Conservation (phyloP, 1,140 invertebrate species). For the Radopholus similis region DNA sequence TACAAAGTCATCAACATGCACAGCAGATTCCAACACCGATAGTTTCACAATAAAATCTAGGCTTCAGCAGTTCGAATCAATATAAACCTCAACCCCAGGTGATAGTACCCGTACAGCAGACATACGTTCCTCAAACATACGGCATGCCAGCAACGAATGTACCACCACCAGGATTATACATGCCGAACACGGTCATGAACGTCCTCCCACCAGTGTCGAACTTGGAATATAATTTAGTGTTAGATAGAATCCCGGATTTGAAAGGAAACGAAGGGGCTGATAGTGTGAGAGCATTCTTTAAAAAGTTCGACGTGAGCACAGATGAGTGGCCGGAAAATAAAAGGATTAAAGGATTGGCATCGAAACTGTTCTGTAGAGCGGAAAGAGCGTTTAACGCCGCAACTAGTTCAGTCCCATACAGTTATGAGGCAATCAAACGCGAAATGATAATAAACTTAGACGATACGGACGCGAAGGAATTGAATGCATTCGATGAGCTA, state of each 20-base stretch:
- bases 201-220: no score
- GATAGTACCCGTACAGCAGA: no score
- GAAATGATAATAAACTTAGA: not conserved
- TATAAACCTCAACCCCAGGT: no score
- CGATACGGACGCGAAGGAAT: not conserved
- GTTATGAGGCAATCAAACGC: not conserved
- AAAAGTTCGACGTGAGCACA: not conserved
- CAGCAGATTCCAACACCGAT: no score
- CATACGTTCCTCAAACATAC: no score
- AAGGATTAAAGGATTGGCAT: not conserved
- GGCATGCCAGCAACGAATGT: no score
- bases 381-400: not conserved
- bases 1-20: no score
- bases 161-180: no score
- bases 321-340: not conserved
- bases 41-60: no score
- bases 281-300: not conserved
- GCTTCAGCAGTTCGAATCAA: no score
- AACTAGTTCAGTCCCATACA: not conserved
- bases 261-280: not conserved
- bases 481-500: not conserved
- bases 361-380: not conserved
- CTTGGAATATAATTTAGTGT: no score
- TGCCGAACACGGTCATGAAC: no score
- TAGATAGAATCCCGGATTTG: slow-evolving; percentile 1